A percentile compares a stretch with the other conserved stretches of the same genome.
These are phyloP conservation scores for Fulmarus glacialis DNA, from an alignment of 2,113 vertebrate genomes.

Conservation along the genomic window DNA sequence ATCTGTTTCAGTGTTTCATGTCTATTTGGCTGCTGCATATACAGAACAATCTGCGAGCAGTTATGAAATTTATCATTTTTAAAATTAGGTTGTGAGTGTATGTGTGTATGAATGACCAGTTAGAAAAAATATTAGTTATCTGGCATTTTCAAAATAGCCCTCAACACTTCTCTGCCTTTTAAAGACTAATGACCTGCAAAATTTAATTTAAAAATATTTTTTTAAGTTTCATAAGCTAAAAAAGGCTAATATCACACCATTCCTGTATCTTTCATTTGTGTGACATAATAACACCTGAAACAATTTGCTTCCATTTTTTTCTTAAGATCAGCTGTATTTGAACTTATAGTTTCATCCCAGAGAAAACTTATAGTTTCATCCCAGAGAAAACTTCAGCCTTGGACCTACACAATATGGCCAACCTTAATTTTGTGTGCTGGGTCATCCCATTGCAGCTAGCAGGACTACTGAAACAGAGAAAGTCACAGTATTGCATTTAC, in stretches of 20 bases:
- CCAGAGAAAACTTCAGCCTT: not conserved
- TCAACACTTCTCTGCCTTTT: not conserved
- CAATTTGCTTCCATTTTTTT: not conserved
- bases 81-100: not conserved
- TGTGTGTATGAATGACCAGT: not conserved
- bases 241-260: not conserved
- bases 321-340: not conserved
- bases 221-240: not conserved
- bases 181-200: constrained; percentile 2
- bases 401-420: not conserved
- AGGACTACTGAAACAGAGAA: not conserved
- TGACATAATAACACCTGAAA: not conserved
- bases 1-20: constrained; percentile 23
- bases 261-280: not conserved
- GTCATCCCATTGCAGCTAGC: not conserved
- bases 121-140: not conserved
- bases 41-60: not conserved
- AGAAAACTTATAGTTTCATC: not conserved
- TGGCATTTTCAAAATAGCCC: not conserved
- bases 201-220: not conserved
- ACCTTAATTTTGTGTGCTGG: not conserved
- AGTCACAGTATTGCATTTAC: not conserved
- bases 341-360: not conserved
- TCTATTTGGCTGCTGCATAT: constrained; percentile 37
- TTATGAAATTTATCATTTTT: constrained; percentile 37